phyloP scores from a whole-genome alignment of 2,113 vertebrate genomes.

The Tretioscincus oriximinensis region DNA sequence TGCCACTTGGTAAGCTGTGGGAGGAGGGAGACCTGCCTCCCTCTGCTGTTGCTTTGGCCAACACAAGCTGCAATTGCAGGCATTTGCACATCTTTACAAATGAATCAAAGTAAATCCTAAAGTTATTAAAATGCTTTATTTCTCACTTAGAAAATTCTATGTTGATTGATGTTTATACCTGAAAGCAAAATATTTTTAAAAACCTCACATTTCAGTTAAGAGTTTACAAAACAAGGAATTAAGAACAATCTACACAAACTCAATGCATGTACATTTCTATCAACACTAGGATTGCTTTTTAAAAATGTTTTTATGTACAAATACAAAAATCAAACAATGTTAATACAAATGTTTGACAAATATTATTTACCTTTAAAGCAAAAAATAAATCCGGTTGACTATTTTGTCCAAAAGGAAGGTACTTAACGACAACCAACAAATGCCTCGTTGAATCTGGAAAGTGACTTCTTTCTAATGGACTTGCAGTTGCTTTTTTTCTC shows the following conservation, averaged over 20 bases:
- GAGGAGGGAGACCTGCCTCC: too few relatives aligned
- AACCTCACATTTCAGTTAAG: neutral
- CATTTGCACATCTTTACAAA: too few relatives aligned
- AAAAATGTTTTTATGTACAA: neutral
- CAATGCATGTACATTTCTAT: too few relatives aligned
- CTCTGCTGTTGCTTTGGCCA: too few relatives aligned
- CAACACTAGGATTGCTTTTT: too few relatives aligned
- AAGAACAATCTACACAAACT: neutral
- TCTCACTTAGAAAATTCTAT: neutral
- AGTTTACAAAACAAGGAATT: neutral
- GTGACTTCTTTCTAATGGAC: constrained; percentile 59
- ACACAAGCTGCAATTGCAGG: too few relatives aligned
- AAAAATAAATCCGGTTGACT: neutral
- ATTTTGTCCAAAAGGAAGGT: neutral
- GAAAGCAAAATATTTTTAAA: neutral
- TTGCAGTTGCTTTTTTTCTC: constrained; percentile 49
- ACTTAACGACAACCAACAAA: constrained; percentile 73
- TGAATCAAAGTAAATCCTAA: neutral
- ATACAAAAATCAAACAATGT: too few relatives aligned
- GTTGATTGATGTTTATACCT: neutral
- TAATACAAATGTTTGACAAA: neutral
- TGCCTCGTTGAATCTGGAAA: constrained; percentile 77
- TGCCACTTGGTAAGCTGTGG: too few relatives aligned
- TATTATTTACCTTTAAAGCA: neutral
- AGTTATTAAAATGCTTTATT: neutral